Conservation (phyloP, 2,797 vertebrate species). For the Danio kyathit region DNA sequence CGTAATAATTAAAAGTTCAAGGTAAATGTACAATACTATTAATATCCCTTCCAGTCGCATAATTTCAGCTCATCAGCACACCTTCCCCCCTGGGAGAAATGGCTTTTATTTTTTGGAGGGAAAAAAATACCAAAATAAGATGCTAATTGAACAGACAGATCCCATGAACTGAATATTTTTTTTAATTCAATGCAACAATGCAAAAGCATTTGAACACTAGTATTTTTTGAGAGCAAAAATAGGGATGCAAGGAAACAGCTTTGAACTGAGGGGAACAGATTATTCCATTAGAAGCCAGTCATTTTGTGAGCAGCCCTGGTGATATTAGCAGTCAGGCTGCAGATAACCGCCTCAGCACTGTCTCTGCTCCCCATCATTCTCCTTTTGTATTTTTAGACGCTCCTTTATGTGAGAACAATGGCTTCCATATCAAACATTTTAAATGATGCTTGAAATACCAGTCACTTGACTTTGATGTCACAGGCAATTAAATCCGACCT, state of each 20-base stretch:
- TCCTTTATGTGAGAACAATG: constrained; percentile 98
- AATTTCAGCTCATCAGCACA: not conserved
- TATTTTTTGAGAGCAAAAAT: not conserved
- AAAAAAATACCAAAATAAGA: not conserved
- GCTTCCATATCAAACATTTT: constrained; percentile 99
- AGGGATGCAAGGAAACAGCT: constrained; percentile 2
- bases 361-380: constrained; percentile 91
- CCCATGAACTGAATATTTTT: not conserved
- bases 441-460: constrained; percentile 99
- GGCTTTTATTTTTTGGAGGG: not conserved
- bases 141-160: not conserved
- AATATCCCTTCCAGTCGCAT: constrained; percentile 8
- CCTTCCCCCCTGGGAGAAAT: not conserved
- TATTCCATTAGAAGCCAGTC: constrained; percentile 82
- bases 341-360: constrained; percentile 77
- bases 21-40: constrained; percentile 32
- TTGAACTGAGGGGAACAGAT: constrained; percentile 65
- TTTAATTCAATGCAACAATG: not conserved
- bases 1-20: constrained; percentile 73
- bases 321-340: constrained; percentile 76
- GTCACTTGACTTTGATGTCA: constrained; percentile 99
- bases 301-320: constrained; percentile 78
- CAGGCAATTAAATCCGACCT: constrained; percentile 99
- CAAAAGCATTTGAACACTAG: not conserved
- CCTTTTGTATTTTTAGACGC: constrained; percentile 97